These are phyloP conservation scores for Drosophila seguyi DNA, from an alignment of 1,140 invertebrate genomes.

Conservation along the genomic window DNA sequence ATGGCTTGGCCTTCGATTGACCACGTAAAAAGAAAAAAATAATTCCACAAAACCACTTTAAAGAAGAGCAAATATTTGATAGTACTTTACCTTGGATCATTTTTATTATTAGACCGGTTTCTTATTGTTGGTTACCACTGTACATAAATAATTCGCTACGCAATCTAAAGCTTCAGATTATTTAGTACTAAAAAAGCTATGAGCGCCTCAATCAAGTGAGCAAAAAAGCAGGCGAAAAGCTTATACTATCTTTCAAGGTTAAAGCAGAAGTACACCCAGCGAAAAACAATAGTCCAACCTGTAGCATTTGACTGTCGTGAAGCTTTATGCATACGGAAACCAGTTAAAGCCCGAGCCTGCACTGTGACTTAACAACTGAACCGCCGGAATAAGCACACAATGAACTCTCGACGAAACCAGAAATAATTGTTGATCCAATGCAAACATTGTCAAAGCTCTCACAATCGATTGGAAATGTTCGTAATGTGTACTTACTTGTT, in stretches of 20 bases:
- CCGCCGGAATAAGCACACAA: background rate
- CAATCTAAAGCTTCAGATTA: conserved; percentile 39
- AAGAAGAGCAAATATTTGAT: conserved; percentile 4
- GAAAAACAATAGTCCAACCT: conserved; percentile 8
- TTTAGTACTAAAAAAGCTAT: conserved; percentile 34
- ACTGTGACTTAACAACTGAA: background rate
- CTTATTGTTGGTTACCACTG: conserved; percentile 6
- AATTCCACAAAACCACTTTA: background rate
- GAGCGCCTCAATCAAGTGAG: conserved; percentile 13
- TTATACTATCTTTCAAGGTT: conserved; percentile 38
- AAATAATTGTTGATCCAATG: background rate
- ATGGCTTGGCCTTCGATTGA: background rate
- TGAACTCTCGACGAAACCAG: background rate
- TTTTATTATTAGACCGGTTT: background rate
- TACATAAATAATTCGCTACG: background rate
- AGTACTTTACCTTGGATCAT: background rate
- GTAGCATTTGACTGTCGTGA: background rate
- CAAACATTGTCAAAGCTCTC: background rate
- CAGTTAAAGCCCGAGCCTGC: conserved; percentile 1
- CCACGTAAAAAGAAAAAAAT: conserved; percentile 1
- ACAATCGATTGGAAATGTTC: conserved; percentile 2
- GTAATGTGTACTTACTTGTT: conserved; percentile 6
- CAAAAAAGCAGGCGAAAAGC: conserved; percentile 22
- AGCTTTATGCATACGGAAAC: background rate
- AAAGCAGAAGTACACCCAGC: conserved; percentile 6